Evolutionary conservation across 2,797 vertebrate species (phyloP).

Genomic region (Danionella dracula): DNA sequence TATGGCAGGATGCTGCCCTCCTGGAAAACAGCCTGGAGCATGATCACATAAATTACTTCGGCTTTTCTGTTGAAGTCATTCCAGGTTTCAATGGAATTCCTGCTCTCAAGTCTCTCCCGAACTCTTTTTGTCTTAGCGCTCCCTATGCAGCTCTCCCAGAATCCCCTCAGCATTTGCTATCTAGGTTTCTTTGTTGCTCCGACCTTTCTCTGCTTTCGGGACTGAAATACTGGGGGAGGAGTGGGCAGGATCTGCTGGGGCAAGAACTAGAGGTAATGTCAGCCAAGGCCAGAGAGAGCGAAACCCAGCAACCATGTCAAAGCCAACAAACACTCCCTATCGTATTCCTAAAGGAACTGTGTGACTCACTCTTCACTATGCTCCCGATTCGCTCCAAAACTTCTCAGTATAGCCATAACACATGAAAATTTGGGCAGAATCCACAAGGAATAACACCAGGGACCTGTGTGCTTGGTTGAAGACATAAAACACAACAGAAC

Average conservation of each 20-base stretch:
- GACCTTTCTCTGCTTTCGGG: slow-evolving; percentile 20
- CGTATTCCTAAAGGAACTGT: slow-evolving; percentile 27
- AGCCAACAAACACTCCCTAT: slow-evolving; percentile 37
- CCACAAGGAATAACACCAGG: slow-evolving; percentile 1
- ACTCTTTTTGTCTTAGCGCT: slow-evolving; percentile 29
- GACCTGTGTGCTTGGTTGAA: neutral
- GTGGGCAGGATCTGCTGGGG: slow-evolving; percentile 28
- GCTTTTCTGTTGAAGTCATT: slow-evolving; percentile 36
- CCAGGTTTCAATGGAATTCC: slow-evolving; percentile 40
- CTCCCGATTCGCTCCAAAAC: slow-evolving; percentile 9
- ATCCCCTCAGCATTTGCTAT: slow-evolving; percentile 37
- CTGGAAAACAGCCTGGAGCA: slow-evolving; percentile 40
- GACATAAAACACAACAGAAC: neutral
- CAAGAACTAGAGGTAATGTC: slow-evolving; percentile 43
- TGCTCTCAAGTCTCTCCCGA: slow-evolving; percentile 15
- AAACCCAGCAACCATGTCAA: slow-evolving; percentile 40
- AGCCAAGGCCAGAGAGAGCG: slow-evolving; percentile 36
- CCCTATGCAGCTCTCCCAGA: slow-evolving; percentile 1
- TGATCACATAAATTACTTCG: slow-evolving; percentile 26
- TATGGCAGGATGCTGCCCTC: slow-evolving; percentile 37
- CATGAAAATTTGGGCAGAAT: slow-evolving; percentile 3
- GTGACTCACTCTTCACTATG: slow-evolving; percentile 7
- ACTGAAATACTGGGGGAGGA: neutral
- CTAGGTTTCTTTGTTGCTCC: slow-evolving; percentile 35
- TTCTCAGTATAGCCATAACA: slow-evolving; percentile 24